These are phyloP conservation scores for Rhipidura dahli DNA, from an alignment of 2,113 vertebrate species.

Conservation along the genomic window DNA sequence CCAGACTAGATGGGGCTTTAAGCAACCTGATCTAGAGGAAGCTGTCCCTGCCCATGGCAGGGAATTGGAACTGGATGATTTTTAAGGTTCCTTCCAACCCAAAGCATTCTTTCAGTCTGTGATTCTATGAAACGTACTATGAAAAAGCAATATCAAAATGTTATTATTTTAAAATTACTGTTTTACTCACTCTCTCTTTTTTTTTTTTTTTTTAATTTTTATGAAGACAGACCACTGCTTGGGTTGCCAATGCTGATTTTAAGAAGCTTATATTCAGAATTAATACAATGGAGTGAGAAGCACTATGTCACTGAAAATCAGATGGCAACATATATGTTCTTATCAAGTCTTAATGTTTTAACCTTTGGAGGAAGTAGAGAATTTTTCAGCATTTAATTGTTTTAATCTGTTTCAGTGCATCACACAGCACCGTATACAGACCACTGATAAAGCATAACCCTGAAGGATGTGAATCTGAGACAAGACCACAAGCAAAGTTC, in stretches of 20 bases:
- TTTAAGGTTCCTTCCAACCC: background rate
- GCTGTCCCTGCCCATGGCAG: background rate
- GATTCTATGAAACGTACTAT: background rate
- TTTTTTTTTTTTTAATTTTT: too few relatives aligned
- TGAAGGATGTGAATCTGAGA: background rate
- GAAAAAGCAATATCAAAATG: background rate
- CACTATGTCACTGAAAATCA: background rate
- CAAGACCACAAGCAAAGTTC: background rate
- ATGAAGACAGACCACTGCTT: background rate
- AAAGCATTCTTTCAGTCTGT: background rate
- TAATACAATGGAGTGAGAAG: background rate
- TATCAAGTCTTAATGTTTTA: background rate
- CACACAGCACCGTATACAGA: background rate
- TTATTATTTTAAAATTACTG: background rate
- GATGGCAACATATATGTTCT: background rate
- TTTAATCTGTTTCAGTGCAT: background rate
- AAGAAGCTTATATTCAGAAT: background rate
- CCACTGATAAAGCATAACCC: background rate
- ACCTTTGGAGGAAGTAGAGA: background rate
- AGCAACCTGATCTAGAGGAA: background rate
- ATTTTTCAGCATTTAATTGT: background rate
- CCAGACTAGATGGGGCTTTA: background rate
- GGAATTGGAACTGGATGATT: background rate
- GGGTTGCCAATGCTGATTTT: background rate
- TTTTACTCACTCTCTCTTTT: background rate